Base-by-base conservation (phyloP, 2,888 invertebrate species). In the Amiota communis region DNA sequence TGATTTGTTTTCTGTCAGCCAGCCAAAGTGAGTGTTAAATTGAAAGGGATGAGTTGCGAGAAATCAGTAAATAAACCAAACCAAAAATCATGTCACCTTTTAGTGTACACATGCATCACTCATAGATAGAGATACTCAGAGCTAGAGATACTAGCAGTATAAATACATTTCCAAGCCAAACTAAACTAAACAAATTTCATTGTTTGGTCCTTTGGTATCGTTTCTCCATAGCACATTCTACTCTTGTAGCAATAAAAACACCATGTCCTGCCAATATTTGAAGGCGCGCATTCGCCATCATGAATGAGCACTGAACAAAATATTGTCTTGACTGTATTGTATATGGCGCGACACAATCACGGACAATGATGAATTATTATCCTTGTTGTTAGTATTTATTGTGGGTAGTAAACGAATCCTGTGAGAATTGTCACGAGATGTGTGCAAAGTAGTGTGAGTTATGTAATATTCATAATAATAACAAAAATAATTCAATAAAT, bases 51-150 rank as follows among this genome's bases (percentile, higher is more conserved):
- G 36, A 36, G 36, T 6, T 36, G 36, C 81, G 78, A 79, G 78
- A 83, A 85, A 83, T 84, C 81, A 84, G 78, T 80, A 83, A 85
- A 87, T 85, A 86, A 87, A 80, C 81, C 85, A 87, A 86, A 86
- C 1, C 3, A 36, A 36, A 87, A 85, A 78, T 72, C 74, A 75
- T 77, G 79, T 75, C 64, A 71, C 64, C 11, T 47, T n/a, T 48
- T 36, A 36, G n/a, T n/a, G n/a, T 53, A 53, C 49, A 63, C 53
- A 36, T 15, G 51, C 20, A 20, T n/a, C n/a, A n/a, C n/a, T n/a
- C 64, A 71, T 23, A 23, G 23, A 23, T 6, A 61, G 61, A 71
- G 11, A 48, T n/a, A 51, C 47, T 20, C 12, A 46, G 36, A 46
- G 48, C n/a, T n/a, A n/a, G 84, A 83, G 83, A 81, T 75, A 75